Evolutionary conservation across 1,140 invertebrate genomes (phyloP).

Genomic region (Pogonomyrmex californicus): DNA sequence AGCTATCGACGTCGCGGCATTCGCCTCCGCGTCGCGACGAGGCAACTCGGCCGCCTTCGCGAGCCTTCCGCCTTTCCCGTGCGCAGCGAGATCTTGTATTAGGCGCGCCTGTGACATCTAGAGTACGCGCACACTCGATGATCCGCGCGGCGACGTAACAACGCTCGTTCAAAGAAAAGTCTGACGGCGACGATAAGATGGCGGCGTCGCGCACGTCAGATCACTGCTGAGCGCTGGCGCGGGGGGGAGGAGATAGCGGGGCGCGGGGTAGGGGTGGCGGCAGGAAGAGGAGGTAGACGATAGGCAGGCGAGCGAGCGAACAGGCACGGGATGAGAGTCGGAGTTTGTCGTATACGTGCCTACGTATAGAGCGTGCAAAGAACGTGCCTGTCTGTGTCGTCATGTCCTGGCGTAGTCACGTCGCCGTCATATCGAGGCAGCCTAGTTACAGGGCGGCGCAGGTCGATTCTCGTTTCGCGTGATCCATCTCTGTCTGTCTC

Average conservation of each 20-base stretch:
- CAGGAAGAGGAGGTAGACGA: constrained; percentile 38
- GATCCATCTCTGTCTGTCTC: constrained; percentile 35
- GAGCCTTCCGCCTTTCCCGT: too few relatives aligned
- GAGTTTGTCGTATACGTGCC: constrained; percentile 29
- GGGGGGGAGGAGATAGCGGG: background rate
- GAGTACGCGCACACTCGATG: constrained; percentile 18
- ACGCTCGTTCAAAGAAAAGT: constrained; percentile 42
- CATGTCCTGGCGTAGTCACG: constrained; percentile 45
- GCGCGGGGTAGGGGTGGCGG: background rate
- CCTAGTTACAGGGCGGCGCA: constrained; percentile 32
- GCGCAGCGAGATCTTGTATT: background rate
- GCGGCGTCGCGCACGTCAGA: constrained; percentile 51
- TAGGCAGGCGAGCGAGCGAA: background rate
- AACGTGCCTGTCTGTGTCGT: constrained; percentile 7
- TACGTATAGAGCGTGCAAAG: constrained; percentile 23
- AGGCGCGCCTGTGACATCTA: constrained; percentile 27
- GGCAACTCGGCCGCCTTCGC: too few relatives aligned
- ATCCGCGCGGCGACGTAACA: constrained; percentile 12
- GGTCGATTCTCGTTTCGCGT: constrained; percentile 63
- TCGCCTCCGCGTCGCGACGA: too few relatives aligned
- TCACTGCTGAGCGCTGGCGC: constrained; percentile 5
- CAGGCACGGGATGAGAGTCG: constrained; percentile 11
- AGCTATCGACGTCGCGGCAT: too few relatives aligned
- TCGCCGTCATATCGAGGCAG: constrained; percentile 39
- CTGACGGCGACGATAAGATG: constrained; percentile 55